These are phyloP conservation scores for Drosophila melanosoma DNA, from an alignment of 2,888 invertebrate species.

Conservation along the genomic window DNA sequence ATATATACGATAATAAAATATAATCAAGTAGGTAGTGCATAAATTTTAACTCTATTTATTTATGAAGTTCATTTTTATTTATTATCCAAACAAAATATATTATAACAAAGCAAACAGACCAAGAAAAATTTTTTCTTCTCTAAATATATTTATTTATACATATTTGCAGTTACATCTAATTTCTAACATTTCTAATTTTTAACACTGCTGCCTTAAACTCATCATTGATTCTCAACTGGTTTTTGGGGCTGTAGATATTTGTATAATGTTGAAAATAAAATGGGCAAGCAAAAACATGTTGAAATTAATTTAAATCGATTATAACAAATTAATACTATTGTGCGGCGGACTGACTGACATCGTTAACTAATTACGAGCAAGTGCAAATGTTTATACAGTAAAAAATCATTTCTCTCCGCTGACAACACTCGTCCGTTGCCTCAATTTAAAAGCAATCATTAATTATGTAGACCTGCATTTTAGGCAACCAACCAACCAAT, in stretches of 20 bases:
- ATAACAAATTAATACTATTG: conserved; percentile 75
- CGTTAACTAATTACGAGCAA: conserved; percentile 76
- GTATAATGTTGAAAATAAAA: conserved; percentile 5
- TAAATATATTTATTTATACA: neutral
- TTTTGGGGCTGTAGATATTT: neutral
- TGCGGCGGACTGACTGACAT: conserved; percentile 38
- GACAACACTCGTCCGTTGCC: conserved; percentile 70
- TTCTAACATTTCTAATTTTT: neutral
- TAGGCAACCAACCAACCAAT: conserved; percentile 27
- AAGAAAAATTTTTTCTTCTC: neutral
- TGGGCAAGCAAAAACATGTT: conserved; percentile 37
- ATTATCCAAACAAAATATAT: neutral
- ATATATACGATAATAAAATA: neutral
- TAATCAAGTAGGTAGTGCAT: neutral
- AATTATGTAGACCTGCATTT: conserved; percentile 76
- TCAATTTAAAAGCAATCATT: conserved; percentile 84
- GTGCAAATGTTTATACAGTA: conserved; percentile 68
- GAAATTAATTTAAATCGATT: conserved; percentile 79
- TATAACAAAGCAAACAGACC: neutral
- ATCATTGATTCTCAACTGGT: neutral
- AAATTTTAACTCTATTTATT: neutral
- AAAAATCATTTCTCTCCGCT: conserved; percentile 66
- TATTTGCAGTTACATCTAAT: no score
- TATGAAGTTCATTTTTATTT: neutral
- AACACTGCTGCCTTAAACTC: neutral